Evolutionary conservation across 2,888 invertebrate genomes (phyloP).

Genomic region (Ophion slaviceki): DNA sequence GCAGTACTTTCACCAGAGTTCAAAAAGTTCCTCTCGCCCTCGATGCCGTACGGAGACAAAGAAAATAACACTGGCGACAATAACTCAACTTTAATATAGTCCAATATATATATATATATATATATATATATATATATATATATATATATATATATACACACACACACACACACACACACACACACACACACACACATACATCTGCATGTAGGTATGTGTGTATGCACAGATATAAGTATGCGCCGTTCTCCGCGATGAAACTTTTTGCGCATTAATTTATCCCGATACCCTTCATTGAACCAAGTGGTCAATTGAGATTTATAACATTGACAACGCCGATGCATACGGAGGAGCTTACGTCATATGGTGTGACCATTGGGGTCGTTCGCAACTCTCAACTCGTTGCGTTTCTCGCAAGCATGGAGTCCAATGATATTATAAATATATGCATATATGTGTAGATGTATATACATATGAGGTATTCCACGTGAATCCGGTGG

Average conservation of each 20-base stretch:
- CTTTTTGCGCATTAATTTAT: slow-evolving; percentile 68
- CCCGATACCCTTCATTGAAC: slow-evolving; percentile 69
- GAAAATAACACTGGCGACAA: slow-evolving; percentile 56
- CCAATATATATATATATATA: neutral
- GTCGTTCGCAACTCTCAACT: slow-evolving; percentile 55
- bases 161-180: too few species aligned
- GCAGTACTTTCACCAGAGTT: slow-evolving; percentile 57
- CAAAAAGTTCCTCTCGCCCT: slow-evolving; percentile 41
- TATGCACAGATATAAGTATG: slow-evolving; percentile 41
- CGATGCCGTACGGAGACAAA: slow-evolving; percentile 37
- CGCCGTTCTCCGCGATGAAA: slow-evolving; percentile 58
- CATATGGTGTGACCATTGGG: slow-evolving; percentile 51
- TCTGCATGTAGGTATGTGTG: too few species aligned
- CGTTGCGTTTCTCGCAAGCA: slow-evolving; percentile 28
- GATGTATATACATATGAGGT: too few species aligned
- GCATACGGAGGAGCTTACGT: slow-evolving; percentile 58
- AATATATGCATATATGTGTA: slow-evolving; percentile 18
- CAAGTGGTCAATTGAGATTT: slow-evolving; percentile 71
- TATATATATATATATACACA: slow-evolving; percentile 10
- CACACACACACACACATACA: neutral
- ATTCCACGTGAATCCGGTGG: too few species aligned
- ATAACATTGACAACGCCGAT: slow-evolving; percentile 69
- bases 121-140: neutral
- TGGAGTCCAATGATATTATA: slow-evolving; percentile 31
- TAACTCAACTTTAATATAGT: slow-evolving; percentile 61